A percentile compares a stretch with the other conserved stretches of the same genome.
Evolutionary conservation across 2,797 vertebrate genomes (phyloP).

Genomic region (Sebastes paucispinis): DNA sequence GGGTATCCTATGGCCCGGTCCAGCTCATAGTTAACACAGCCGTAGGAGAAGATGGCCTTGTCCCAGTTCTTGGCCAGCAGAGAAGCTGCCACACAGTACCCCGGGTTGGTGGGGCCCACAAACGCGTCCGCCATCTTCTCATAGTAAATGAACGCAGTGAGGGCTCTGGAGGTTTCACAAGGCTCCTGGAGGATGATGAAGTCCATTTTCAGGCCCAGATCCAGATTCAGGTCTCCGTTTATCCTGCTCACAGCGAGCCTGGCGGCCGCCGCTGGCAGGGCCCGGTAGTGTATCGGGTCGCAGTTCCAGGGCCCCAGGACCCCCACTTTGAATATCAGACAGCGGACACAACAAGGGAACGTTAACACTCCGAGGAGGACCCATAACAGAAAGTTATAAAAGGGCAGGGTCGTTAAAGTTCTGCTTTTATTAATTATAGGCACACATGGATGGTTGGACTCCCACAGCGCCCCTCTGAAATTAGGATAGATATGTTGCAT

Average conservation of each 20-base stretch:
- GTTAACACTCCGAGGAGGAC: slow-evolving; percentile 78
- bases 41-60: slow-evolving; percentile 81
- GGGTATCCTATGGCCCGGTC: slow-evolving; percentile 73
- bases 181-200: slow-evolving; percentile 78
- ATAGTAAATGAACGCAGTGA: slow-evolving; percentile 78
- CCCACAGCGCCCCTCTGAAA: slow-evolving; percentile 70
- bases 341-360: slow-evolving; percentile 77
- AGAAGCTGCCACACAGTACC: slow-evolving; percentile 83
- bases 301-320: slow-evolving; percentile 85
- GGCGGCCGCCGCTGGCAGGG: slow-evolving; percentile 75
- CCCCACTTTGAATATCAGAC: slow-evolving; percentile 83
- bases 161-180: slow-evolving; percentile 83
- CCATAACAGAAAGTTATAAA: slow-evolving; percentile 76
- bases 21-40: slow-evolving; percentile 82
- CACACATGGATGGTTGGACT: slow-evolving; percentile 60
- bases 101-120: slow-evolving; percentile 81
- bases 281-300: slow-evolving; percentile 77
- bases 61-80: slow-evolving; percentile 84
- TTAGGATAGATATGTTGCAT: slow-evolving; percentile 81
- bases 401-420: slow-evolving; percentile 54
- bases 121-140: slow-evolving; percentile 75
- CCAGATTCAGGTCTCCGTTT: slow-evolving; percentile 71
- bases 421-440: slow-evolving; percentile 60
- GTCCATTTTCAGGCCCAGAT: slow-evolving; percentile 74
- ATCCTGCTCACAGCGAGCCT: slow-evolving; percentile 78